These are phyloP conservation scores for Andrena dorsata DNA, from an alignment of 2,888 invertebrate genomes.

Conservation along the genomic window DNA sequence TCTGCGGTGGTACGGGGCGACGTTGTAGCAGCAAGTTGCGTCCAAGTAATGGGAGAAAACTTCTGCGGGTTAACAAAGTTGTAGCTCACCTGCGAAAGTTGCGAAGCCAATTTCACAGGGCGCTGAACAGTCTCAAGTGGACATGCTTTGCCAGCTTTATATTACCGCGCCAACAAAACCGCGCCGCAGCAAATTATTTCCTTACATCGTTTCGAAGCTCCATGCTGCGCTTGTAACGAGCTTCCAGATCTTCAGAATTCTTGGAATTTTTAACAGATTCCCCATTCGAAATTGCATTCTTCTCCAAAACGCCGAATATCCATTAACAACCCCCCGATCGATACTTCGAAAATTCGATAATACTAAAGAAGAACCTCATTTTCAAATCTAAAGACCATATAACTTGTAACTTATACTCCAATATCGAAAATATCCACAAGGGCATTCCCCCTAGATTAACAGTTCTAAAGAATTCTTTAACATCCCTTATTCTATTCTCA, in stretches of 20 bases:
- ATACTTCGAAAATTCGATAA: not conserved
- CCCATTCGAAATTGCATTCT: not conserved
- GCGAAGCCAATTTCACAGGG: slow-evolving; percentile 51
- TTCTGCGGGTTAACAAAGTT: slow-evolving; percentile 50
- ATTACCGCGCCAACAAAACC: slow-evolving; percentile 28
- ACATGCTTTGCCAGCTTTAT: slow-evolving; percentile 35
- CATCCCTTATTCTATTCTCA: not conserved
- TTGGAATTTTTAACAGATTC: slow-evolving; percentile 12
- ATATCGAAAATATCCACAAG: too few relatives aligned
- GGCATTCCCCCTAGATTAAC: too few relatives aligned
- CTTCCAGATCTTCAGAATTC: not conserved
- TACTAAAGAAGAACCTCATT: not conserved
- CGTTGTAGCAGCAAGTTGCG: slow-evolving; percentile 22
- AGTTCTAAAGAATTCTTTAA: too few relatives aligned
- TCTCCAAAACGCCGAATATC: not conserved
- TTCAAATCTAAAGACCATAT: not conserved
- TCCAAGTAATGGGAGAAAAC: slow-evolving; percentile 41
- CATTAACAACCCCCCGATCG: not conserved
- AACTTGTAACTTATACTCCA: not conserved
- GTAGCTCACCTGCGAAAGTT: slow-evolving; percentile 46
- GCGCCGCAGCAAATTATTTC: slow-evolving; percentile 31
- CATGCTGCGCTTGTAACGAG: not conserved
- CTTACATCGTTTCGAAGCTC: slow-evolving; percentile 1
- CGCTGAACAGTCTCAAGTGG: slow-evolving; percentile 37
- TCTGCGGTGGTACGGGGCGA: not conserved